Conservation (phyloP, 2,797 vertebrate species). For the Phoeniculus purpureus region DNA sequence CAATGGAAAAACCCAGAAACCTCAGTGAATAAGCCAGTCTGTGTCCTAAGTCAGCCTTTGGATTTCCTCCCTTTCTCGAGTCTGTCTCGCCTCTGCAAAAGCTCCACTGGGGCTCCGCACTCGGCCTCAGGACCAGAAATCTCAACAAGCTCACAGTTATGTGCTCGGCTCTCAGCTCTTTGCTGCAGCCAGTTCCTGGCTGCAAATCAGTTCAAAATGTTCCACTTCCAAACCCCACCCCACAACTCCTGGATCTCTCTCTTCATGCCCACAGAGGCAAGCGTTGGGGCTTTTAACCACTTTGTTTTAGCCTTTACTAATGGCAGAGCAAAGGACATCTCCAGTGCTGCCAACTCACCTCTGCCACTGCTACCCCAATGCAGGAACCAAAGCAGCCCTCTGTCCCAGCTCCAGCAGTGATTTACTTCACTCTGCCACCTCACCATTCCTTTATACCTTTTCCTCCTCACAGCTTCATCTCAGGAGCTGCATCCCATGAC, state of each 20-base stretch:
- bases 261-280: neutral
- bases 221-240: conserved; percentile 64
- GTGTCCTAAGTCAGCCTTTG: conserved; percentile 71
- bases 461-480: neutral
- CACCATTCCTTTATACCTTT: neutral
- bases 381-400: neutral
- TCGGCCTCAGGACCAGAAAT: conserved; percentile 22
- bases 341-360: neutral
- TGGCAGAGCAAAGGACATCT: neutral
- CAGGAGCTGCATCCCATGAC: accelerated
- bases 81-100: conserved; percentile 54
- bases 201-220: conserved; percentile 71
- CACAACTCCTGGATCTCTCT: conserved; percentile 10
- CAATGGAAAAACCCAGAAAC: conserved; percentile 76
- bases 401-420: neutral
- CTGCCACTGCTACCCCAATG: neutral
- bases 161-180: conserved; percentile 25
- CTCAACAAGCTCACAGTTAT: conserved; percentile 73
- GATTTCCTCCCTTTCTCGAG: conserved; percentile 70
- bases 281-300: neutral
- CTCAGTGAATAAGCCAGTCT: conserved; percentile 44
- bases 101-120: conserved; percentile 29
- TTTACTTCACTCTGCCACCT: neutral
- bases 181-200: conserved; percentile 69
- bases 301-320: neutral